These are phyloP conservation scores for Datnioides undecimradiatus DNA, from an alignment of 2,113 vertebrate species.

Conservation along the genomic window DNA sequence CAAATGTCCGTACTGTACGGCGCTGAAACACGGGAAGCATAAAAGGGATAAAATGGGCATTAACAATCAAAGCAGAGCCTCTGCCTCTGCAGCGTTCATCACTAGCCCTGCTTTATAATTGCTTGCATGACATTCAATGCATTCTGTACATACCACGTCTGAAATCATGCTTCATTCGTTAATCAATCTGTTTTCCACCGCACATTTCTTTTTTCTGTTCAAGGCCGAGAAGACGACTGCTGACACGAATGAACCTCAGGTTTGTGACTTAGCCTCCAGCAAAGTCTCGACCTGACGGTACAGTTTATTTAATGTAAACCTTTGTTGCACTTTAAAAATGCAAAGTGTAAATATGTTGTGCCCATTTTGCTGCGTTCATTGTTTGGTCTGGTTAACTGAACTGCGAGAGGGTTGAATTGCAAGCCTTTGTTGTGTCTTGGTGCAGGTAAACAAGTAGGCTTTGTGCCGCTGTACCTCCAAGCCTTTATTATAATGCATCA, in stretches of 20 bases:
- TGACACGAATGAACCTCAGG: background rate
- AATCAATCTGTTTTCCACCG: background rate
- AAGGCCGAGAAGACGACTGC: background rate
- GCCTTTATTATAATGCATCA: background rate
- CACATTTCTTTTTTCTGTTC: background rate
- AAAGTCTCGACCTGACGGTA: background rate
- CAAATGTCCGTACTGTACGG: background rate
- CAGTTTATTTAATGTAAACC: constrained; percentile 5
- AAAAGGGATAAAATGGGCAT: background rate
- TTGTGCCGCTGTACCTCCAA: background rate
- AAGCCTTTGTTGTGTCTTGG: background rate
- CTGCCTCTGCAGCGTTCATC: background rate
- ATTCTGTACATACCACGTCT: background rate
- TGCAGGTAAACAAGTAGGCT: background rate
- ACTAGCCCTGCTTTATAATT: background rate
- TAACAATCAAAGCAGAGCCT: background rate
- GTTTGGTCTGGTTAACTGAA: constrained; percentile 18
- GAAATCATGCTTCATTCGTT: background rate
- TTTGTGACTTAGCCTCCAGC: background rate
- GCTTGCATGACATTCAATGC: background rate
- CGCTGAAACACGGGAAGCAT: background rate
- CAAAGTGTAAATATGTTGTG: background rate
- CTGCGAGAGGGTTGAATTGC: background rate
- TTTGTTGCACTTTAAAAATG: background rate
- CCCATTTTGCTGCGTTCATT: constrained; percentile 15